Evolutionary conservation across 2,797 vertebrate species (phyloP).

Genomic region (Sorex maritimensis): DNA sequence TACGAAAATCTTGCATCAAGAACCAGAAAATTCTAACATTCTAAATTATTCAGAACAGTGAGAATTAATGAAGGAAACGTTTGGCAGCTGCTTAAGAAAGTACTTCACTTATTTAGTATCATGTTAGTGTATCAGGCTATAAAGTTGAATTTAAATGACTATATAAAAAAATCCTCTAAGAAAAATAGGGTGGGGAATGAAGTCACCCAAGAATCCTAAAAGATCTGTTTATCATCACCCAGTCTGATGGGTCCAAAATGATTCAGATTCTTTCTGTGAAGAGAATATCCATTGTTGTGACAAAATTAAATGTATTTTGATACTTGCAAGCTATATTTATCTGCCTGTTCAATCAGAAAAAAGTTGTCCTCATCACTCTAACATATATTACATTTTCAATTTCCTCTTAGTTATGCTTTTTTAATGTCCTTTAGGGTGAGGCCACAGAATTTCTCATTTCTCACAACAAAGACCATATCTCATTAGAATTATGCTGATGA

Average conservation of each 20-base stretch:
- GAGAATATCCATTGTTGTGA: slow-evolving; percentile 89
- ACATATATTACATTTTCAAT: slow-evolving; percentile 92
- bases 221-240: slow-evolving; percentile 88
- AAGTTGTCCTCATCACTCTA: slow-evolving; percentile 90
- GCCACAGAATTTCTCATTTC: slow-evolving; percentile 89
- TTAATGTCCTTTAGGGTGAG: slow-evolving; percentile 90
- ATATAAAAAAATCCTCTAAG: slow-evolving; percentile 78
- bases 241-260: slow-evolving; percentile 84
- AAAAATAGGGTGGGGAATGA: slow-evolving; percentile 51
- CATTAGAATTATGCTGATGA: slow-evolving; percentile 96
- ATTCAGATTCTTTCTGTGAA: slow-evolving; percentile 89
- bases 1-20: background rate
- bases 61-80: slow-evolving; percentile 60
- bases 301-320: slow-evolving; percentile 91
- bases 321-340: slow-evolving; percentile 90
- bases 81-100: slow-evolving; percentile 69
- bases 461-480: slow-evolving; percentile 92
- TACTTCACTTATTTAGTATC: slow-evolving; percentile 40
- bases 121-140: slow-evolving; percentile 62
- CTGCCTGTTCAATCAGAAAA: slow-evolving; percentile 91
- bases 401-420: slow-evolving; percentile 90
- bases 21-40: slow-evolving; percentile 29
- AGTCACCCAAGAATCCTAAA: slow-evolving; percentile 78
- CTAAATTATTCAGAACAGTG: slow-evolving; percentile 43
- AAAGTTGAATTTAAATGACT: slow-evolving; percentile 85